Percentiles rank a stretch among this genome's conserved stretches.
phyloP scores from a whole-genome alignment of 2,113 vertebrate species.

The Thomomys bottae region DNA sequence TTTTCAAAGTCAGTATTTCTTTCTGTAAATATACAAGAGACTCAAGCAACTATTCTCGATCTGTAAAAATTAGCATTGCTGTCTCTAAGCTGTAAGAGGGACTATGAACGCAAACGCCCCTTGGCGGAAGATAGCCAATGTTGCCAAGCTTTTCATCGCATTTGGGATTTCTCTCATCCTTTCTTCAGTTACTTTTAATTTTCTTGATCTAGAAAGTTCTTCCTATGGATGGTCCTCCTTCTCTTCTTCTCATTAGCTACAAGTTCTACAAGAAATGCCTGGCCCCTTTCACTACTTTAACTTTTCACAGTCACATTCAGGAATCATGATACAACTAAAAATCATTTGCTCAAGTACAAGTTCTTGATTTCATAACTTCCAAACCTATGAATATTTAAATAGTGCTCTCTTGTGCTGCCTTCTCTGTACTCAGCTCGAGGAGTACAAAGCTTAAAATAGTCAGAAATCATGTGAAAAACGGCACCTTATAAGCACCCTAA shows the following conservation, averaged over 20 bases:
- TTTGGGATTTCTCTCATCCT: background rate
- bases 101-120: background rate
- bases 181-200: background rate
- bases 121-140: background rate
- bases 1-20: constrained; percentile 16
- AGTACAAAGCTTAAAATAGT: background rate
- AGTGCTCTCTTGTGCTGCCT: background rate
- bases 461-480: background rate
- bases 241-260: background rate
- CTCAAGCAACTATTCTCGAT: background rate
- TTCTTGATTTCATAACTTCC: background rate
- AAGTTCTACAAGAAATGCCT: background rate
- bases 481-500: rapidly evolving
- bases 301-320: background rate
- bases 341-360: background rate
- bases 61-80: background rate
- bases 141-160: background rate
- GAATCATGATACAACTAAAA: background rate
- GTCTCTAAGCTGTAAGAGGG: background rate
- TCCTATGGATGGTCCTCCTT: too few species aligned
- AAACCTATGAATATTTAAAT: background rate
- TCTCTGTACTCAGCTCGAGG: background rate
- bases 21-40: background rate
- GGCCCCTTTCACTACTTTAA: background rate
- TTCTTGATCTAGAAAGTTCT: background rate